phyloP scores from a whole-genome alignment of 2,113 vertebrate species.

The Benthochromis sp. region DNA sequence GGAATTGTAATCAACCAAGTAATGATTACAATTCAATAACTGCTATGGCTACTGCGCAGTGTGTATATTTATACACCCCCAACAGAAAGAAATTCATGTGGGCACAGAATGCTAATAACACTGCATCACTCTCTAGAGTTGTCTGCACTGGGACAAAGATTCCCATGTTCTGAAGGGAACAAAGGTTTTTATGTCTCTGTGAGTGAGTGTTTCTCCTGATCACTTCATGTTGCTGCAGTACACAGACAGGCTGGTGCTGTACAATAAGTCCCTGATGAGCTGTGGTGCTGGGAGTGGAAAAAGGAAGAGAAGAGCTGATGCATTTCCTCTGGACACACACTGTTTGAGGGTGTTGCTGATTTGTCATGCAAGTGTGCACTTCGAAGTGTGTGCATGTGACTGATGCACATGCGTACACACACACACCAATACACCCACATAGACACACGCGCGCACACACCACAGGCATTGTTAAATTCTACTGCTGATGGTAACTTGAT shows the following conservation, averaged over 20 bases:
- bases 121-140: not conserved
- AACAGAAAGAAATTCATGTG: not conserved
- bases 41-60: not conserved
- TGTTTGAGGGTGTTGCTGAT: constrained; percentile 15
- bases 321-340: constrained; percentile 43
- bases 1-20: not conserved
- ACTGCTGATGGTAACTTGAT: constrained; percentile 27
- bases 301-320: constrained; percentile 50
- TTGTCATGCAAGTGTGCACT: constrained; percentile 17
- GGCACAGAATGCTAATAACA: not conserved
- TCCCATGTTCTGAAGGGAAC: not conserved
- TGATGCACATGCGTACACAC: not conserved
- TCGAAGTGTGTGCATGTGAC: not conserved
- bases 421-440: not conserved
- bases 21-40: not conserved
- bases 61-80: not conserved
- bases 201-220: constrained; percentile 2
- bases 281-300: constrained; percentile 22
- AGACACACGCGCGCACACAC: not conserved
- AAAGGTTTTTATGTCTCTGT: not conserved
- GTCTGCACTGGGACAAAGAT: not conserved
- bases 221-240: constrained; percentile 5
- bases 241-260: constrained; percentile 3
- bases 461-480: not conserved
- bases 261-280: constrained; percentile 44